Base-by-base conservation (phyloP, 2,797 vertebrate genomes). In the Gallinago solitaria region DNA sequence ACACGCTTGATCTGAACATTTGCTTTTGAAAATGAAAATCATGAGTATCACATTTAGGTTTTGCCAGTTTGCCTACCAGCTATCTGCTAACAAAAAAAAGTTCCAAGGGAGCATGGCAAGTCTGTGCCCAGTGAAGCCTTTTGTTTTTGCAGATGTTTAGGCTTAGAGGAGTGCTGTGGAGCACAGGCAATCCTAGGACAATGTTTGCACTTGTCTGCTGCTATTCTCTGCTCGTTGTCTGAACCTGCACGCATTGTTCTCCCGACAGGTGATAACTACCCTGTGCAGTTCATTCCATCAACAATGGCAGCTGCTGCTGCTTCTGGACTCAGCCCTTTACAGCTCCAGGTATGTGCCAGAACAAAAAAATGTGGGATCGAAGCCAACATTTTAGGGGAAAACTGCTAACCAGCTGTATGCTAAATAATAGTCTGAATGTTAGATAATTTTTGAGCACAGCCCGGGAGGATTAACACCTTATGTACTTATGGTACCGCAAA, bases 221-320 rank as follows among this genome's bases (percentile, higher is more conserved):
- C 95, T 97, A 98, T 98, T 98, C 98, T 98, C 97, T 92, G 98
- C 97, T 98, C 98, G 99, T 99, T 99, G 99, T 99, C 99, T 99
- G 98, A 99, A 99, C 99, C 98, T 99, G 99, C 98, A 96, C 85
- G 98, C 98, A 99, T 99, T 99, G 99, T 99, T 98, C 98, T 98
- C 95, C 97, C 95, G 97, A 98, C 99, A 99, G 99, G 99, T 99
- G 99, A 99, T 98, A 99, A 99, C 98, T 99, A 99, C 98, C 99
- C 99, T 75, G 99, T 99, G 99, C 99, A 99, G 99, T 99, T 99
- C 99, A 99, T 99, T 99, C 99, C 99, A 96, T 99, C 99, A 87
- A 99, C 99, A 98, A 99, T 99, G 99, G 99, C 99, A 98, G 99
- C 99, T 98, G 99, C 99, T 94, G 99, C 99, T 84, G 99, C 99